A percentile compares a stretch with the other conserved stretches of the same genome.
These are phyloP conservation scores for Galerucella pusilla DNA, from an alignment of 2,888 invertebrate genomes.

Conservation along the genomic window DNA sequence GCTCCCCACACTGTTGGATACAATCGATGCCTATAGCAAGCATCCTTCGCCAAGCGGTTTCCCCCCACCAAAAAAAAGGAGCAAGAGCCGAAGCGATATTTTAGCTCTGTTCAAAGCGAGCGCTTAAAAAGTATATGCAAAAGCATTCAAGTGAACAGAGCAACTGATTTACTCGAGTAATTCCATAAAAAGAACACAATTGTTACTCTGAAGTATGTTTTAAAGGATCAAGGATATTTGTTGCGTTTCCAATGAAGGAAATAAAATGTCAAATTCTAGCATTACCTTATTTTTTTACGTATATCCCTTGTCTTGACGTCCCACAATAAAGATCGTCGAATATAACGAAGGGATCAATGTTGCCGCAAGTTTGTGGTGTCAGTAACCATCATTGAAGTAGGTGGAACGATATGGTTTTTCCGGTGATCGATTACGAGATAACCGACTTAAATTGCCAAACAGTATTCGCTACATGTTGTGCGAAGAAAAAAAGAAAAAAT, in stretches of 20 bases:
- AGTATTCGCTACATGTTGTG: not conserved
- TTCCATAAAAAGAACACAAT: too few relatives aligned
- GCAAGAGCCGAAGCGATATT: too few relatives aligned
- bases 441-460: not conserved
- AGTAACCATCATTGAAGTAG: slow-evolving; percentile 11
- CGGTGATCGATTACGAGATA: slow-evolving; percentile 13
- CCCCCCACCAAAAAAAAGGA: too few relatives aligned
- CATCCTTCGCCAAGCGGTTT: too few relatives aligned
- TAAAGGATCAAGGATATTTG: not conserved
- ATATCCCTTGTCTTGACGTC: not conserved
- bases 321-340: not conserved
- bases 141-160: too few relatives aligned
- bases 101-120: too few relatives aligned
- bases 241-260: not conserved
- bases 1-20: too few relatives aligned
- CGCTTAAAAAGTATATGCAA: too few relatives aligned
- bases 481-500: not conserved
- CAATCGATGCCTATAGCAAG: too few relatives aligned
- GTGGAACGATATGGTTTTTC: slow-evolving; percentile 10
- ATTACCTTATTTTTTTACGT: not conserved
- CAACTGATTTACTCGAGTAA: too few relatives aligned
- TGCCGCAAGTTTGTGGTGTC: not conserved
- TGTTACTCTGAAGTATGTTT: too few relatives aligned
- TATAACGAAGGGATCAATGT: not conserved
- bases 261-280: not conserved